Evolutionary conservation across 2,113 vertebrate genomes (phyloP), one percentile per base, ranked within the genome.

Genomic region (Tupaia chinensis): DNA sequence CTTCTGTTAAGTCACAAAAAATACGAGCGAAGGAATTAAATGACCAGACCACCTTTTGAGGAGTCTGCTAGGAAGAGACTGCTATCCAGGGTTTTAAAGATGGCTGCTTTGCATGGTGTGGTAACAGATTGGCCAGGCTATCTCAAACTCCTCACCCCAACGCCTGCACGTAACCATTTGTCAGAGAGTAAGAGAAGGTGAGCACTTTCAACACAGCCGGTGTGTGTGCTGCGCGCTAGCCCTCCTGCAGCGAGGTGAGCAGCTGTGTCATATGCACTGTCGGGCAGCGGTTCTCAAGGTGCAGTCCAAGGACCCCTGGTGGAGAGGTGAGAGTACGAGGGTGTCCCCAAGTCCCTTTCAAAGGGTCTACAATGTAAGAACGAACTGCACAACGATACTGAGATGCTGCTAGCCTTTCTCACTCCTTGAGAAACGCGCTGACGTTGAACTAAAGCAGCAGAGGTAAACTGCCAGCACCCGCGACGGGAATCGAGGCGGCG

Each of bases 1-100:
- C 29, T 80, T 93, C 70, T 81, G 65, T 34, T 87, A 60, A 93
- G 69, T 34, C 66, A 92, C 34, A 89, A 76, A 80, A 80, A 95
- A 74, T 13, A 79, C 58, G 44, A 88, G 73, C 58, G n/a, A 88
- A 68, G 25, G 54, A 84, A 61, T 4, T 84, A 32, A 92, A 93
- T 72, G 72, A 82, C 69, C 16, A 79, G 92, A 87, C 10, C 19
- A 58, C 61, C 81, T 96, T 56, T 60, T 65, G 14, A 93, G n/a
- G n/a, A 79, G 16, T 76, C 73, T 85, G 15, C 53, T 84, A 92
- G 76, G 17, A 22, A 91, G 44, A 95, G 53, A 17, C 63, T n/a
- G 76, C 76, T 80, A 70, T 3, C 27, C 16, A 69, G 19, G 54
- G 23, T 56, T 91, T 91, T 74, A 92, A 94, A 53, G 76, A 1